A percentile compares a stretch with the other conserved stretches of the same genome.
These are phyloP conservation scores for Epinotia bilunana DNA, from an alignment of 2,888 invertebrate species.

Conservation along the genomic window DNA sequence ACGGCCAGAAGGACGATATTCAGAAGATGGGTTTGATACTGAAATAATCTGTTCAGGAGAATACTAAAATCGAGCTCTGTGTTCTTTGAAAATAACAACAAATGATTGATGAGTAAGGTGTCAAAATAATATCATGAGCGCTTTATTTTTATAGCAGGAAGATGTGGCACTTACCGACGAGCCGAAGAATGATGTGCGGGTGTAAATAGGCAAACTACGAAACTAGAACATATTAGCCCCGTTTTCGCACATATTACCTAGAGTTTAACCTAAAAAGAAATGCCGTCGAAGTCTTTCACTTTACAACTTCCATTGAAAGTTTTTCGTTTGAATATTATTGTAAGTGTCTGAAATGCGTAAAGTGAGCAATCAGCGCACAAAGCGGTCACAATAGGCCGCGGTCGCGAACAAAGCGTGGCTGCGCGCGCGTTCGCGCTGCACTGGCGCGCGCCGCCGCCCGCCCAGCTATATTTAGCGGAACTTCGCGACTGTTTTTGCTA, in stretches of 20 bases:
- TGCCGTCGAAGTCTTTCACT: neutral
- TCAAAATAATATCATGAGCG: neutral
- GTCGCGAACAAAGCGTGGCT: conserved; percentile 65
- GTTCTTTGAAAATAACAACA: conserved; percentile 3
- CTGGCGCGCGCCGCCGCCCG: conserved; percentile 40
- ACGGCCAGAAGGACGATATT: neutral
- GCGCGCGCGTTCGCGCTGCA: conserved; percentile 52
- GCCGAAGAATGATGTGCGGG: conserved; percentile 59
- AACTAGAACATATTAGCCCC: conserved; percentile 66
- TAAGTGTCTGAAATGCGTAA: conserved; percentile 1
- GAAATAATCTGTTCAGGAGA: neutral
- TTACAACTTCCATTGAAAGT: conserved; percentile 40
- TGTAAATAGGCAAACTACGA: conserved; percentile 57
- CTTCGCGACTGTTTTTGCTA: conserved; percentile 83
- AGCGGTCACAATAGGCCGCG: neutral
- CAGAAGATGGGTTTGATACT: neutral
- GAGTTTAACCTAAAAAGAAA: conserved; percentile 20
- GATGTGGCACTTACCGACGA: conserved; percentile 60
- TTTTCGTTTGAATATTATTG: neutral
- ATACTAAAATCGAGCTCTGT: too few relatives aligned
- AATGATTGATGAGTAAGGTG: neutral
- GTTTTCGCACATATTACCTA: conserved; percentile 50
- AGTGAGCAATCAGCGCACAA: conserved; percentile 12
- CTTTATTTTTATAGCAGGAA: conserved; percentile 21
- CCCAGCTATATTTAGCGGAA: conserved; percentile 77